Evolutionary conservation across 2,888 invertebrate species (phyloP), one percentile per base, ranked within the genome.

Genomic region (Axea sp.): DNA sequence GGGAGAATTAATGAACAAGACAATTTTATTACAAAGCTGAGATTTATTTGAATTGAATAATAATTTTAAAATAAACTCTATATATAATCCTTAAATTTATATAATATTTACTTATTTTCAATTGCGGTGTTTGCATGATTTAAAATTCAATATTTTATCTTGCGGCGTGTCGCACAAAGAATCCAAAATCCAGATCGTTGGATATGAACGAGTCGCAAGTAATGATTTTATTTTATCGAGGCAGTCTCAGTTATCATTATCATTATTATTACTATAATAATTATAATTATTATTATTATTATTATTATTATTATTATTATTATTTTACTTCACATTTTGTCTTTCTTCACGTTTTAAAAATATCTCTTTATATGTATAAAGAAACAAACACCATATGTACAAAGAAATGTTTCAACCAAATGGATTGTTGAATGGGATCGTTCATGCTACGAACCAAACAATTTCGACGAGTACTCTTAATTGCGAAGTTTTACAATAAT

Each of bases 61-160:
- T 84, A 82, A 83, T 80, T 84, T 85, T 82, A 84, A 86, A 85
- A 85, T 85, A 85, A 86, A 83, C 82, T 85, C 82, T 83, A 84
- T 84, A 81, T 84, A 81, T 82, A 83, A 81, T 82, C 81, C 80
- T 81, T 81, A 82, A 75, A 75, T 77, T 68, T 72, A 77, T 69
- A 65, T 77, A 76, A 68, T 75, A 68, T 73, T 73, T 76, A 57
- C 53, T 77, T 69, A 39, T 73, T 71, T 74, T 73, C 64, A 47
- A 68, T 77, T 71, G 67, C 65, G 64, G 62, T 72, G 64, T 76
- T 60, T 43, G 75, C 33, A 26, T 47, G 9, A 35, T 57, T 51
- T 51, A 31, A 2, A 19, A 22, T 41, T 64, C 47, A 35, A 68
- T 33, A 51, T 41, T 39, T 15, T 8, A 33, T n/a, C 39, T 57